Percentiles rank a stretch among this genome's conserved stretches.
These are phyloP conservation scores for Semaprochilodus insignis DNA, from an alignment of 2,797 vertebrate genomes.

Conservation along the genomic window DNA sequence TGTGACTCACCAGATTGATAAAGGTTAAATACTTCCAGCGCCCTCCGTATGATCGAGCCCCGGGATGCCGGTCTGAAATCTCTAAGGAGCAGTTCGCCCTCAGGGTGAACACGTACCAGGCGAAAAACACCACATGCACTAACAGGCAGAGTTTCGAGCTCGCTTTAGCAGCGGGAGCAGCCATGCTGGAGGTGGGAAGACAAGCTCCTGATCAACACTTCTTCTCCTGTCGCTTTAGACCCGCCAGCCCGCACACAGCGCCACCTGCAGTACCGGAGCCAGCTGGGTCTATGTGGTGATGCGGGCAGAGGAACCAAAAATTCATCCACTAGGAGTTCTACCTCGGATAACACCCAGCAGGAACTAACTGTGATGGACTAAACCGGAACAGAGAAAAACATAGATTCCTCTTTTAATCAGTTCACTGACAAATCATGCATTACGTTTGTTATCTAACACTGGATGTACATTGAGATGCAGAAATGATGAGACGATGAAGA, in stretches of 20 bases:
- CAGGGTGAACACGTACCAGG: conserved; percentile 68
- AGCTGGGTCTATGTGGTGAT: neutral
- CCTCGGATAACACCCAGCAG: too few relatives aligned
- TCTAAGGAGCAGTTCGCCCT: conserved; percentile 58
- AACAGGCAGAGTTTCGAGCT: conserved; percentile 15
- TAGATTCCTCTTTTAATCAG: too few relatives aligned
- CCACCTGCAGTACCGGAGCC: neutral
- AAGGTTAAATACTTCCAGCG: conserved; percentile 81
- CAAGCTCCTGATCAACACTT: too few relatives aligned
- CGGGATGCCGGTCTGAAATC: conserved; percentile 51
- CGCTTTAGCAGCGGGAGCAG: neutral
- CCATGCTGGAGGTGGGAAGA: conserved; percentile 11
- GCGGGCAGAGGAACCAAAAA: too few relatives aligned
- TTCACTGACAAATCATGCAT: too few relatives aligned
- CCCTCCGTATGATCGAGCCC: conserved; percentile 67
- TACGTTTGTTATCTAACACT: too few relatives aligned
- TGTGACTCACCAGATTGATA: conserved; percentile 72
- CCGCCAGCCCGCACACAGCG: neutral
- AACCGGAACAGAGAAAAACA: too few relatives aligned
- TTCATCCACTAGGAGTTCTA: too few relatives aligned
- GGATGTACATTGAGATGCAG: too few relatives aligned
- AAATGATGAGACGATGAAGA: too few relatives aligned
- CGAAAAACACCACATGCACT: conserved; percentile 62
- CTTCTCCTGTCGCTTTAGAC: too few relatives aligned
- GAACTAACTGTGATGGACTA: too few relatives aligned